These are phyloP conservation scores for Horisme vitalbata DNA, from an alignment of 2,888 invertebrate species.

Conservation along the genomic window DNA sequence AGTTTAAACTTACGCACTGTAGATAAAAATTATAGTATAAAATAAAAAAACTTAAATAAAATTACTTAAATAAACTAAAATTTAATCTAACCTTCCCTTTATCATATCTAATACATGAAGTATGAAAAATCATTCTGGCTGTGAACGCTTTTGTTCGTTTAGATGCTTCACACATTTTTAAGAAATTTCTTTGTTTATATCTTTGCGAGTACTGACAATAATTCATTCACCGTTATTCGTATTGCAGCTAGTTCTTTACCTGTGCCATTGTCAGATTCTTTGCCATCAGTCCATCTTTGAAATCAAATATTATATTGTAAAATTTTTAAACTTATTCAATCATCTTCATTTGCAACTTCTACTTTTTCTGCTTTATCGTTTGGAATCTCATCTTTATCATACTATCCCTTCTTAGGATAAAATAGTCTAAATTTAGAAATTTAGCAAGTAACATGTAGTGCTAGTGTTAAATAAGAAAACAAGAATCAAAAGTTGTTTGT, in stretches of 20 bases:
- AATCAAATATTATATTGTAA: conserved; percentile 57
- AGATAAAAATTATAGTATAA: conserved; percentile 74
- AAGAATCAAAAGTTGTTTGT: conserved; percentile 78
- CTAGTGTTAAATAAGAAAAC: conserved; percentile 62
- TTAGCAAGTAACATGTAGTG: conserved; percentile 68
- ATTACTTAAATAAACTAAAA: conserved; percentile 54
- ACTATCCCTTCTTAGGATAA: conserved; percentile 62
- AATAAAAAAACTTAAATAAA: conserved; percentile 64
- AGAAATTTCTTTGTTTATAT: conserved; percentile 41
- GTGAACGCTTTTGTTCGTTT: conserved; percentile 74
- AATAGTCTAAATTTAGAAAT: conserved; percentile 63
- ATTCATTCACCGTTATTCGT: conserved; percentile 40
- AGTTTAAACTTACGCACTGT: conserved; percentile 77
- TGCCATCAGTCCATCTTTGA: conserved; percentile 7
- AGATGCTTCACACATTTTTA: conserved; percentile 56
- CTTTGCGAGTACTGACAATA: conserved; percentile 63
- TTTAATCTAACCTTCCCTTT: conserved; percentile 64
- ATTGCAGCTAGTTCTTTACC: conserved; percentile 29
- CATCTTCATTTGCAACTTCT: conserved; percentile 28
- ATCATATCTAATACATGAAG: conserved; percentile 75
- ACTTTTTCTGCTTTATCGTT: conserved; percentile 36
- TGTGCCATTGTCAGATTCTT: conserved; percentile 1
- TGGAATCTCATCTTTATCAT: conserved; percentile 44
- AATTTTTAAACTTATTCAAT: conserved; percentile 51
- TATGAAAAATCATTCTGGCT: conserved; percentile 81